phyloP scores from a whole-genome alignment of 2,113 vertebrate species.

The Passer montanus region DNA sequence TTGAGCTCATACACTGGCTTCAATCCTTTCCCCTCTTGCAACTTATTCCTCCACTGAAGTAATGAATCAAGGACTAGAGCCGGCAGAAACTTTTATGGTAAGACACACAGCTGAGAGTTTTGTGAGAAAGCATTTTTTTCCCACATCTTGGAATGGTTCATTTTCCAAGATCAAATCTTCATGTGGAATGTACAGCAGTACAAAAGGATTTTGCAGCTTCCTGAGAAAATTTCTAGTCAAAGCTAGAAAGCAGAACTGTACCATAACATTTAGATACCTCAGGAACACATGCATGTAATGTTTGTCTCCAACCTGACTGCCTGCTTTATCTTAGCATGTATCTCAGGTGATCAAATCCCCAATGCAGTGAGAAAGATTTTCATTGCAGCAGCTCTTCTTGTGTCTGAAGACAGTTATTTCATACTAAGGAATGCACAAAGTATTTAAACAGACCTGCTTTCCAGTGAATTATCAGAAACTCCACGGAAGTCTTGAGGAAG shows the following conservation, averaged over 20 bases:
- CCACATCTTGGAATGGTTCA: neutral
- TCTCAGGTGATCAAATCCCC: neutral
- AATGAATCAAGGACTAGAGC: neutral
- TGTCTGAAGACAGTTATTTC: neutral
- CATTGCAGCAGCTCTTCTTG: neutral
- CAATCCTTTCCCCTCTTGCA: neutral
- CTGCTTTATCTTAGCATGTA: neutral
- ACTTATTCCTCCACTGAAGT: neutral
- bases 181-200: neutral
- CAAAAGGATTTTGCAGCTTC: neutral
- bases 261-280: neutral
- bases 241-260: neutral
- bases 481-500: neutral
- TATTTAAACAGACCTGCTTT: constrained; percentile 36
- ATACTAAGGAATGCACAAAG: constrained; percentile 26
- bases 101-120: neutral
- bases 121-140: neutral
- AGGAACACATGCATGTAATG: neutral
- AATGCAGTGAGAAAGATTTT: neutral
- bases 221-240: neutral
- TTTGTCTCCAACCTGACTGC: neutral
- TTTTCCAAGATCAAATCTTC: neutral
- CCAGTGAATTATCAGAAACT: neutral
- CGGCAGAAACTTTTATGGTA: neutral
- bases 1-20: constrained; percentile 4